phyloP scores from a whole-genome alignment of 2,113 vertebrate genomes.

The Trinectes maculatus region DNA sequence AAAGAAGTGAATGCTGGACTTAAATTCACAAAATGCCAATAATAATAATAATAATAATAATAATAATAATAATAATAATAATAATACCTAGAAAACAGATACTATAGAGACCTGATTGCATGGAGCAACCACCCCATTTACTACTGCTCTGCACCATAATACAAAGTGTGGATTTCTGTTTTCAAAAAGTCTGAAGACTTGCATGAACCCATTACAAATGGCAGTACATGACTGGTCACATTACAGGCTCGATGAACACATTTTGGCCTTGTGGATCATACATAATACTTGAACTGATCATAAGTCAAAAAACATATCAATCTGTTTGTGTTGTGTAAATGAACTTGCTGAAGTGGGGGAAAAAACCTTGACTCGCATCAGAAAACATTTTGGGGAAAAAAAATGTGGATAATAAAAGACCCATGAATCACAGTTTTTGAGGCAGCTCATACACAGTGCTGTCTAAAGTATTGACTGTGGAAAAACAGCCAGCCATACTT shows the following conservation, averaged over 20 bases:
- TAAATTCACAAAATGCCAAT: too few species aligned
- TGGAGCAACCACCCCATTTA: background rate
- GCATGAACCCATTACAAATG: too few species aligned
- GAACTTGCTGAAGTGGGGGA: background rate
- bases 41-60: too few species aligned
- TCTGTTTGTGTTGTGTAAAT: background rate
- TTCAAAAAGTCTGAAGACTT: too few species aligned
- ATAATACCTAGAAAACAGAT: too few species aligned
- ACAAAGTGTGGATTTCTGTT: too few species aligned
- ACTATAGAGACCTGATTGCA: too few species aligned
- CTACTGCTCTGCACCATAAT: too few species aligned
- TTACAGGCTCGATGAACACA: too few species aligned
- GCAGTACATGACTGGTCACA: background rate
- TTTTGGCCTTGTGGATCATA: background rate
- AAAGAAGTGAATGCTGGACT: too few species aligned
- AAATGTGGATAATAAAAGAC: background rate
- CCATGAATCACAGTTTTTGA: slow-evolving; percentile 3
- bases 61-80: too few species aligned
- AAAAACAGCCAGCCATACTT: background rate
- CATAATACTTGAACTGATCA: background rate
- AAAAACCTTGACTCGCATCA: background rate
- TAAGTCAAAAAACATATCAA: background rate
- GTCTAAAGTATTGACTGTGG: background rate
- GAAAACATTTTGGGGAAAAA: background rate
- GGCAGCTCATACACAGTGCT: background rate